Percentiles rank a stretch among this genome's conserved stretches.
Conservation (phyloP, 1,140 invertebrate genomes). For the Temnothorax nylanderi region DNA sequence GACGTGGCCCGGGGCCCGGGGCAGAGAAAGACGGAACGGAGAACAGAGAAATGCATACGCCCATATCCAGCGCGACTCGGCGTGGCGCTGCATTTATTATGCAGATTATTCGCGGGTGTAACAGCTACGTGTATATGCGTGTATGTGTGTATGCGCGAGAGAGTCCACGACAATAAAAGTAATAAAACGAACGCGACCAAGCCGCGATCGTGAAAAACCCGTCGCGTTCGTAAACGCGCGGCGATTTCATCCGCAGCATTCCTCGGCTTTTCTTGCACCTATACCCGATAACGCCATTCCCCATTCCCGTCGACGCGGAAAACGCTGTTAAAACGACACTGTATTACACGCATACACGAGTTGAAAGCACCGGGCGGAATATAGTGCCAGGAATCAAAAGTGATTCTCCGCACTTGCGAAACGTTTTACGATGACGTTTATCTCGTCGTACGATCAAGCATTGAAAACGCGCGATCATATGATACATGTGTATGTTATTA, state of each 20-base stretch:
- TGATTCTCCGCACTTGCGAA: not conserved
- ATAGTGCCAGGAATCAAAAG: not conserved
- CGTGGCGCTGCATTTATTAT: conserved; percentile 22
- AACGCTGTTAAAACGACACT: not conserved
- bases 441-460: not conserved
- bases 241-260: not conserved
- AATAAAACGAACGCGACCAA: not conserved
- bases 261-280: not conserved
- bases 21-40: not conserved
- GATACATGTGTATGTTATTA: not conserved
- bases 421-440: not conserved
- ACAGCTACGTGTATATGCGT: not conserved
- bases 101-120: conserved; percentile 16
- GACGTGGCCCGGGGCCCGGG: not conserved
- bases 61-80: conserved; percentile 8
- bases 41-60: not conserved
- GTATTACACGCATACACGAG: not conserved
- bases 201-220: not conserved
- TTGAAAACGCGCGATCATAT: not conserved
- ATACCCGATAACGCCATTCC: not conserved
- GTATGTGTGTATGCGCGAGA: not conserved
- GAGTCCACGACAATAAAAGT: not conserved
- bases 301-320: not conserved
- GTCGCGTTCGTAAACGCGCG: not conserved
- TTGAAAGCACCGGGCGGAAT: no score